A percentile compares a stretch with the other conserved stretches of the same genome.
These are phyloP conservation scores for Chanos chanos DNA, from an alignment of 2,797 vertebrate species.

Conservation along the genomic window DNA sequence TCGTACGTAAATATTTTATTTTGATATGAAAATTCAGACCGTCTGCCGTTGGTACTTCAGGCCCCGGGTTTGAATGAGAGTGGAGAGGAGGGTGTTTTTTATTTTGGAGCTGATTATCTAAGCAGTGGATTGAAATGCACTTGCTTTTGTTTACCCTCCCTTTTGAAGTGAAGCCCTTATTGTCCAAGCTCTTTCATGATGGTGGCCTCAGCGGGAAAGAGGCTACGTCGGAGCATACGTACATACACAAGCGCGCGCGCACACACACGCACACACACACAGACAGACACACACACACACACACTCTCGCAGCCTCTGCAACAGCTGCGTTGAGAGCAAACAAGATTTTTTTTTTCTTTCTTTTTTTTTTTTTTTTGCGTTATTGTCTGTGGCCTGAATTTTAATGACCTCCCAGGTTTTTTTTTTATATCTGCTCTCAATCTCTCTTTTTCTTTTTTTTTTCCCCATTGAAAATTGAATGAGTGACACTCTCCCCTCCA, in stretches of 20 bases:
- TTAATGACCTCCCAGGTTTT: constrained; percentile 46
- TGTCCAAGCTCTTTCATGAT: constrained; percentile 68
- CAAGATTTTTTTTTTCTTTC: constrained; percentile 45
- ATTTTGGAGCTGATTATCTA: constrained; percentile 69
- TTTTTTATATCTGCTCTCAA: constrained; percentile 39
- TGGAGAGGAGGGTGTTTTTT: constrained; percentile 54
- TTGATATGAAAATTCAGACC: constrained; percentile 57
- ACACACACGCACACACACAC: not conserved
- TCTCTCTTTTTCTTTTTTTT: constrained; percentile 50
- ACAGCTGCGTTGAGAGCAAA: constrained; percentile 62
- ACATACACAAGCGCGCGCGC: constrained; percentile 18
- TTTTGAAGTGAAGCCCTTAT: constrained; percentile 77
- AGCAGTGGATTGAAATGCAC: constrained; percentile 63
- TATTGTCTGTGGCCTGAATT: constrained; percentile 56
- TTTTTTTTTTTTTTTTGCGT: constrained; percentile 17
- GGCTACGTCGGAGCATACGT: constrained; percentile 23
- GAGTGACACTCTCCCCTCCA: constrained; percentile 35
- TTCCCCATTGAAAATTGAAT: constrained; percentile 42
- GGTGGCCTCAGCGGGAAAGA: constrained; percentile 52
- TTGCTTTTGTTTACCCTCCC: constrained; percentile 71
- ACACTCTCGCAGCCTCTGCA: constrained; percentile 49
- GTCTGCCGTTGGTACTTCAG: constrained; percentile 28
- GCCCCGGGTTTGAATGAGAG: constrained; percentile 37
- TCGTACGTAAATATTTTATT: constrained; percentile 67
- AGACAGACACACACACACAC: constrained; percentile 27